Conservation (phyloP, 2,888 invertebrate genomes). For the Agriopis marginaria region DNA sequence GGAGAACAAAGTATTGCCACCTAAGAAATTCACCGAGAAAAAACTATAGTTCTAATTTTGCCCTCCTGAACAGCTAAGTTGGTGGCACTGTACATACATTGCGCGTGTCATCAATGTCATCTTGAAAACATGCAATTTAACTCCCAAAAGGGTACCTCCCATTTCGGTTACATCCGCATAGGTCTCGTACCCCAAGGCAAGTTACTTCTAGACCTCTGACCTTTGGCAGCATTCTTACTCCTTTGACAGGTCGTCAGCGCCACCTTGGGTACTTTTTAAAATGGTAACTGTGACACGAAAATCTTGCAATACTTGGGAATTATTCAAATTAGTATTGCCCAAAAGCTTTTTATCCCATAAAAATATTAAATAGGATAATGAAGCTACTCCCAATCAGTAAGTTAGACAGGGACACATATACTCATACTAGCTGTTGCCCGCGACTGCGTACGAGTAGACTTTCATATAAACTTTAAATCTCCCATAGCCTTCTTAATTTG, state of each 20-base stretch:
- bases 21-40: too few species aligned
- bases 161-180: conserved; percentile 11
- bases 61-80: too few species aligned
- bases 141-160: background rate
- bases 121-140: conserved; percentile 1
- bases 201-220: conserved; percentile 12
- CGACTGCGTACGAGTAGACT: too few species aligned
- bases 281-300: conserved; percentile 3
- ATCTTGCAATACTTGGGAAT: background rate
- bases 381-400: background rate
- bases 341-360: background rate
- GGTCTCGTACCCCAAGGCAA: conserved; percentile 8
- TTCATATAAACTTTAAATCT: too few species aligned
- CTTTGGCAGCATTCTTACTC: conserved; percentile 23
- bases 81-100: background rate
- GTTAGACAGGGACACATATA: background rate
- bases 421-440: background rate
- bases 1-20: too few species aligned
- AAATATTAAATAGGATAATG: too few species aligned
- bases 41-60: too few species aligned
- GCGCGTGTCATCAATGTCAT: background rate
- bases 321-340: background rate
- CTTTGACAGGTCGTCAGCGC: conserved; percentile 11
- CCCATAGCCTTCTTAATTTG: too few species aligned
- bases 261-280: conserved; percentile 22